Percentiles rank a stretch among this genome's conserved stretches.
Conservation (phyloP, 2,113 vertebrate species). For the Spizaetus ornatus region DNA sequence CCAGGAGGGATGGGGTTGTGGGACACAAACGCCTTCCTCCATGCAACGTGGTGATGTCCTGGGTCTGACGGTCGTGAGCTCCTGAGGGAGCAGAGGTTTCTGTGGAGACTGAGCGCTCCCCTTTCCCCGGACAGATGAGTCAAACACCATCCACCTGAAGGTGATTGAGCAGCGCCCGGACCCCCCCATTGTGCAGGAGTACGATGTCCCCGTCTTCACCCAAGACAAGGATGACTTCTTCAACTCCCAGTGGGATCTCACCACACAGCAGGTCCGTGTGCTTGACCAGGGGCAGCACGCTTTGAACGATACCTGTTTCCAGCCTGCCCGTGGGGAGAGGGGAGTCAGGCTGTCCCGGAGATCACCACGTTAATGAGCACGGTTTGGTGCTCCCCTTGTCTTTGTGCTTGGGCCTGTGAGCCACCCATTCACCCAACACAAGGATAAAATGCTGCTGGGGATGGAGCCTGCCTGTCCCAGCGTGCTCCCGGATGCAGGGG, state of each 20-base stretch:
- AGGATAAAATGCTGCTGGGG: background rate
- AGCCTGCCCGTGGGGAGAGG: accelerated
- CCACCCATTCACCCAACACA: accelerated
- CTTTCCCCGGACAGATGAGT: slow-evolving; percentile 78
- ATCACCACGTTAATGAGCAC: accelerated
- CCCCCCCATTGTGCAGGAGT: slow-evolving; percentile 90
- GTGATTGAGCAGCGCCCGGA: slow-evolving; percentile 89
- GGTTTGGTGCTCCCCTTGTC: background rate
- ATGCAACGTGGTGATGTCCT: accelerated
- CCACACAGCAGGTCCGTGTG: slow-evolving; percentile 87
- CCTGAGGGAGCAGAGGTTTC: background rate
- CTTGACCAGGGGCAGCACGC: accelerated
- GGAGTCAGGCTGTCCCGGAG: background rate
- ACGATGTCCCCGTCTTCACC: slow-evolving; percentile 92
- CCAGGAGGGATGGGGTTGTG: background rate
- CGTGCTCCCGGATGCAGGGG: accelerated
- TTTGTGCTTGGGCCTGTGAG: background rate
- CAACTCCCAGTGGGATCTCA: slow-evolving; percentile 96
- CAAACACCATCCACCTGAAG: slow-evolving; percentile 95
- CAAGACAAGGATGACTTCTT: slow-evolving; percentile 92
- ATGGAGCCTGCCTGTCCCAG: background rate
- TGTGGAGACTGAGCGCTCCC: background rate
- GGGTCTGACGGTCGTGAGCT: accelerated
- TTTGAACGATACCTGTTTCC: background rate
- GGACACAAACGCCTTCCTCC: background rate